phyloP scores from a whole-genome alignment of 2,888 invertebrate genomes.

The Aelia acuminata region DNA sequence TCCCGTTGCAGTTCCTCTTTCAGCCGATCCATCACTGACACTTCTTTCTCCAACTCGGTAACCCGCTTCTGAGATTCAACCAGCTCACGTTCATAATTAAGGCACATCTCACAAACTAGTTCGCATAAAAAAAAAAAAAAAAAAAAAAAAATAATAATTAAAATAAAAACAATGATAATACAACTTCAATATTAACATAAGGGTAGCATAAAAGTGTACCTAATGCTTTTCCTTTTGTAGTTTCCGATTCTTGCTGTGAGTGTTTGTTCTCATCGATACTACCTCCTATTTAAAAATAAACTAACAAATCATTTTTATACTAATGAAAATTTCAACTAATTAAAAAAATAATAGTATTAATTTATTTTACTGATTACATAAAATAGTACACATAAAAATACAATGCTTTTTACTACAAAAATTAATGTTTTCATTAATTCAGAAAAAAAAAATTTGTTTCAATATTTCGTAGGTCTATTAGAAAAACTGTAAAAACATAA shows the following conservation, averaged over 20 bases:
- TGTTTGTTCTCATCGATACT: not conserved
- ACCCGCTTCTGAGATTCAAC: conserved; percentile 78
- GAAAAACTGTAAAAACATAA: too few species aligned
- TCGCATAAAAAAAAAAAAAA: conserved; percentile 11
- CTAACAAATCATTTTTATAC: not conserved
- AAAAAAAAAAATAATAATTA: not conserved
- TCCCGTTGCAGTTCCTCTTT: conserved; percentile 80
- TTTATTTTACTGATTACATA: not conserved
- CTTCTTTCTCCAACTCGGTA: conserved; percentile 69
- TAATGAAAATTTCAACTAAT: not conserved
- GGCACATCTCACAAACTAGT: conserved; percentile 87
- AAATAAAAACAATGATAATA: not conserved
- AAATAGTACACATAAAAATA: too few species aligned
- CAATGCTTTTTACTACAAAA: too few species aligned
- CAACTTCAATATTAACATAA: not conserved
- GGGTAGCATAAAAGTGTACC: not conserved
- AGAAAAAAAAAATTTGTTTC: too few species aligned
- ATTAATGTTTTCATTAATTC: too few species aligned
- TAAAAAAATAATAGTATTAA: not conserved
- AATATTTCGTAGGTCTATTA: too few species aligned
- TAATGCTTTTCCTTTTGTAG: conserved; percentile 43
- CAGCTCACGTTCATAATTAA: conserved; percentile 86
- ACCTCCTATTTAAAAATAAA: conserved; percentile 38
- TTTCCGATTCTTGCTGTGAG: not conserved
- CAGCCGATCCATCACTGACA: conserved; percentile 69